phyloP scores from a whole-genome alignment of 2,797 vertebrate species.

The Fratercula arctica region DNA sequence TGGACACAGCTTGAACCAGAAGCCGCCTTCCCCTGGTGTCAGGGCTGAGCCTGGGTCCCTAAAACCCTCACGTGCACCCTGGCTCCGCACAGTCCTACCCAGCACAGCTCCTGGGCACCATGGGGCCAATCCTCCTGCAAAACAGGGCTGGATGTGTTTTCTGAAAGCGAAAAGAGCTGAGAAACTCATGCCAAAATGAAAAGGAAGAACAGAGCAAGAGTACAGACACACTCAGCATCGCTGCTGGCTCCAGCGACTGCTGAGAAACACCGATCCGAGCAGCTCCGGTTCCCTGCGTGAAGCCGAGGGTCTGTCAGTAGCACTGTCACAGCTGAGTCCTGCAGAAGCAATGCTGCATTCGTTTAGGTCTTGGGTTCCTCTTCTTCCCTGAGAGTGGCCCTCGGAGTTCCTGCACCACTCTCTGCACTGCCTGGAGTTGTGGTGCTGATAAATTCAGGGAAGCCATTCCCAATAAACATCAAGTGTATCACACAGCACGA shows the following conservation, averaged over 20 bases:
- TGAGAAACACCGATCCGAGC: neutral
- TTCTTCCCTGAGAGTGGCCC: neutral
- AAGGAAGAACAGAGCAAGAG: neutral
- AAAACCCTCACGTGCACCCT: fast-evolving
- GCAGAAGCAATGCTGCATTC: neutral
- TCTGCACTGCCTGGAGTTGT: neutral
- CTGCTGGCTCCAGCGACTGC: neutral
- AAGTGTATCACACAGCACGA: neutral
- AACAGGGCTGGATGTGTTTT: neutral
- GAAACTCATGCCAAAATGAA: neutral
- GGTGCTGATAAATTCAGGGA: neutral
- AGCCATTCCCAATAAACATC: neutral
- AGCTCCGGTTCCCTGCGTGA: neutral
- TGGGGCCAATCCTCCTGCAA: neutral
- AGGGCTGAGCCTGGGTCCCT: neutral
- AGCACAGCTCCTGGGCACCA: neutral
- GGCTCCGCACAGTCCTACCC: fast-evolving
- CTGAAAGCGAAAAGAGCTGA: neutral
- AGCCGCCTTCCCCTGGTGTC: neutral
- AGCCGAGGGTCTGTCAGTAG: neutral
- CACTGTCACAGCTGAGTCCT: neutral
- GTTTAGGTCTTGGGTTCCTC: neutral
- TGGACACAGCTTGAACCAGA: neutral
- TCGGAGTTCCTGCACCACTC: neutral
- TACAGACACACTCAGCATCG: fast-evolving